These are phyloP conservation scores for Meloidogyne floridensis DNA, from an alignment of 1,140 invertebrate species.

Conservation along the genomic window DNA sequence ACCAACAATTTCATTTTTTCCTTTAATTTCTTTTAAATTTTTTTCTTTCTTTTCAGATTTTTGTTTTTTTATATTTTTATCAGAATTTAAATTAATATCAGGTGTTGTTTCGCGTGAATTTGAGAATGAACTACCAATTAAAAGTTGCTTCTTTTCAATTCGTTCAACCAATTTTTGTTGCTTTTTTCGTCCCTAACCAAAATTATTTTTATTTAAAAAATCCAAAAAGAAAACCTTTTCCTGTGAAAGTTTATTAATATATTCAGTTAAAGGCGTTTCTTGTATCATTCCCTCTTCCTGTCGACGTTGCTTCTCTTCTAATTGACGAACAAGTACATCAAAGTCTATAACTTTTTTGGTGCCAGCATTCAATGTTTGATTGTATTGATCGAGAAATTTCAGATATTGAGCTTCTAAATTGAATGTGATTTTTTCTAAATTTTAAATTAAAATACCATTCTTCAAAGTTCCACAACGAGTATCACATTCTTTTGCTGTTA, in stretches of 20 bases:
- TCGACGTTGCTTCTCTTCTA: constrained; percentile 24
- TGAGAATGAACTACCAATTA: too few relatives aligned
- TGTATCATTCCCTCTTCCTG: constrained; percentile 22
- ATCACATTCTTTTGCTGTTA: constrained; percentile 13
- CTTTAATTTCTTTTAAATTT: too few relatives aligned
- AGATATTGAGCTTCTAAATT: too few relatives aligned
- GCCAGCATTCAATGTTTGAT: not conserved
- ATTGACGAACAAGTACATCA: constrained; percentile 18
- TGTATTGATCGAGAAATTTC: constrained; percentile 11
- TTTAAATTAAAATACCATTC: constrained; percentile 2
- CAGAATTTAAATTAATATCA: too few relatives aligned
- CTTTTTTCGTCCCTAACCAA: not conserved
- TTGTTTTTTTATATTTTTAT: too few relatives aligned
- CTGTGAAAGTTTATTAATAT: constrained; percentile 11
- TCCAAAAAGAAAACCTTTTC: constrained; percentile 19
- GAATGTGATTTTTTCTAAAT: too few relatives aligned
- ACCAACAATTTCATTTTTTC: too few relatives aligned
- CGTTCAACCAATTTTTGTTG: not conserved
- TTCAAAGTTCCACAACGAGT: constrained; percentile 8
- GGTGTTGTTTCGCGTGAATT: too few relatives aligned
- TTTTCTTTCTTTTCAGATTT: too few relatives aligned
- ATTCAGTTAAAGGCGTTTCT: constrained; percentile 27
- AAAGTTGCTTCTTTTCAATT: not conserved
- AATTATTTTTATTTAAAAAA: not conserved
- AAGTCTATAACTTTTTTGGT: constrained; percentile 12